Percentiles rank a stretch among this genome's conserved stretches.
Conservation (phyloP, 1,140 invertebrate genomes). For the Potamilus streckersoni region DNA sequence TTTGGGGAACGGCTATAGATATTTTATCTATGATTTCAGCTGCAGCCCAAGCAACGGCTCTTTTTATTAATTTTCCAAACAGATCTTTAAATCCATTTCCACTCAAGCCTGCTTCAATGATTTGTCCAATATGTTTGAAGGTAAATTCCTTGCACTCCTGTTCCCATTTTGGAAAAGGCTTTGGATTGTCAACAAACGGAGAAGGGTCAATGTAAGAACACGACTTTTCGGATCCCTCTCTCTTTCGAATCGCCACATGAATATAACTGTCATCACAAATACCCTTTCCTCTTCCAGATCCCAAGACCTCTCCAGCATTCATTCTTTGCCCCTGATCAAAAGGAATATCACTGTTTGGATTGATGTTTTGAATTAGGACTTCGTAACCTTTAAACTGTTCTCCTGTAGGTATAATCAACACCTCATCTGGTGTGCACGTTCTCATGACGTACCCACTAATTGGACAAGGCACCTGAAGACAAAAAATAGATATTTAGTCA, state of each 20-base stretch:
- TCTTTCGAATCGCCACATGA: not conserved
- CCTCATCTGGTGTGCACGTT: not conserved
- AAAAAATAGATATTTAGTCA: too few relatives aligned
- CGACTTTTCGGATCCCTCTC: not conserved
- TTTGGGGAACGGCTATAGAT: not conserved
- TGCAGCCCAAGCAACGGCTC: conserved; percentile 1
- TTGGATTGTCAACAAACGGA: conserved; percentile 10
- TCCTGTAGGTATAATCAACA: not conserved
- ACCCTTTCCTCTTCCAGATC: not conserved
- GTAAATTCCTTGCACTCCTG: conserved; percentile 16
- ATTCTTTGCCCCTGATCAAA: not conserved
- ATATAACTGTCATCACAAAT: not conserved
- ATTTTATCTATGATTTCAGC: not conserved
- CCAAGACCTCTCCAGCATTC: not conserved
- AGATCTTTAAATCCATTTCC: not conserved
- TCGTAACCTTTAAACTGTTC: not conserved
- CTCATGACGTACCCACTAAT: not conserved
- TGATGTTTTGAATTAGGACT: not conserved
- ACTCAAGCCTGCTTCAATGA: conserved; percentile 7
- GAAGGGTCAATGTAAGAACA: conserved; percentile 15
- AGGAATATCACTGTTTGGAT: not conserved
- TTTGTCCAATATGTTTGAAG: conserved; percentile 4
- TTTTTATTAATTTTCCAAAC: not conserved
- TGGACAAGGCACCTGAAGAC: not conserved
- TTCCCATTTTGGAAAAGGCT: conserved; percentile 20